phyloP scores from a whole-genome alignment of 2,797 vertebrate species.

The Xiphorhynchus erythropygius region DNA sequence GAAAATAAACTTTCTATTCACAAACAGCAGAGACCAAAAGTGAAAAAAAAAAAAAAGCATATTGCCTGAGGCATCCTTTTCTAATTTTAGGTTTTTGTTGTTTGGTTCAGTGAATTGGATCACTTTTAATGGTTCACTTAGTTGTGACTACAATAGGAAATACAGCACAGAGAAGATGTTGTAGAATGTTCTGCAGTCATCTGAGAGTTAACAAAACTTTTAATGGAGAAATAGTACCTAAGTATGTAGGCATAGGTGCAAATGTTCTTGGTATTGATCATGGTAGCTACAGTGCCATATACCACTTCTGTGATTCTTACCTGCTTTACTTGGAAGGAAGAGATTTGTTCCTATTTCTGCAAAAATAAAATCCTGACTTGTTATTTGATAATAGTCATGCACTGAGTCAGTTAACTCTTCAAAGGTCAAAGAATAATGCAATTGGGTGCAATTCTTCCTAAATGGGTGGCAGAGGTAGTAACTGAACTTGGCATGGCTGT shows the following conservation, averaged over 20 bases:
- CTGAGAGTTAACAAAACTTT: background rate
- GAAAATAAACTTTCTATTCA: background rate
- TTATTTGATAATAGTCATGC: background rate
- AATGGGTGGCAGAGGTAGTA: background rate
- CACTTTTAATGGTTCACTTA: slow-evolving; percentile 20
- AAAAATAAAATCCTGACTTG: background rate
- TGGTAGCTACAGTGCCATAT: fast-evolving
- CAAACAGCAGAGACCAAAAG: background rate
- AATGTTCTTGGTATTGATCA: background rate
- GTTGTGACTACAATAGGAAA: background rate
- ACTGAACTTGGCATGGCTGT: background rate
- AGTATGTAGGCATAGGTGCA: background rate
- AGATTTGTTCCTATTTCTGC: background rate
- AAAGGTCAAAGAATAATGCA: slow-evolving; percentile 20
- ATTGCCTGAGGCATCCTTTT: slow-evolving; percentile 14
- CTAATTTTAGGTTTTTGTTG: slow-evolving; percentile 22
- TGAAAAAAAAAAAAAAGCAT: background rate
- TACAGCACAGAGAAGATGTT: background rate
- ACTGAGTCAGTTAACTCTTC: slow-evolving; percentile 39
- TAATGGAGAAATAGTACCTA: background rate
- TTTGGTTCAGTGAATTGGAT: slow-evolving; percentile 41
- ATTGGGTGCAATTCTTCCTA: slow-evolving; percentile 11
- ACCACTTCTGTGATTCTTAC: background rate
- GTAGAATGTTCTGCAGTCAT: background rate
- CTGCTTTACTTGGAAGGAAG: background rate